Evolutionary conservation across 23 tunicate species (phyloP).

Genomic region (Aplidium turbinatum): DNA sequence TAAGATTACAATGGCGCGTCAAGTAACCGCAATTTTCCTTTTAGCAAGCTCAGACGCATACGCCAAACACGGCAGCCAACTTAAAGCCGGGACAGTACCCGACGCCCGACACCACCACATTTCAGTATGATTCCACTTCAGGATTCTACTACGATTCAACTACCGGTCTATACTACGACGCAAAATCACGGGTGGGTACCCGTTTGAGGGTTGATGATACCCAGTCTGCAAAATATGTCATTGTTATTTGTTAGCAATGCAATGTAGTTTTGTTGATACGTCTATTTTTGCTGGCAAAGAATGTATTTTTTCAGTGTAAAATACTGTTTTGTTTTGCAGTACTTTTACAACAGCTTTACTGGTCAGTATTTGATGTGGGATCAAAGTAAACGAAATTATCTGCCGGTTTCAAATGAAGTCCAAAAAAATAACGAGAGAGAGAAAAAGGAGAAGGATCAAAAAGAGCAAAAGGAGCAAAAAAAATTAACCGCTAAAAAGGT

Average conservation of each 20-base stretch:
- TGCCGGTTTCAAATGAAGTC: constrained; percentile 47
- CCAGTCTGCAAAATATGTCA: constrained; percentile 7
- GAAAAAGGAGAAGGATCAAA: constrained; percentile 50
- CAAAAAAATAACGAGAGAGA: constrained; percentile 20
- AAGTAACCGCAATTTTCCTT: too few relatives aligned
- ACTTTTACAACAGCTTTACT: constrained; percentile 88
- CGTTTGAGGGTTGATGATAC: not conserved
- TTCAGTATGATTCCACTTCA: constrained; percentile 73
- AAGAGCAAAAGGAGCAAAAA: constrained; percentile 47
- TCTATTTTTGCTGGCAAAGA: too few relatives aligned
- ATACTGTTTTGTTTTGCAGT: constrained; percentile 56
- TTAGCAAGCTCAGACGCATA: too few relatives aligned
- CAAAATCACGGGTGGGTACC: constrained; percentile 64
- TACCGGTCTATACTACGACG: constrained; percentile 81
- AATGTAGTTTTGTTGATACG: too few relatives aligned
- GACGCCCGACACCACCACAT: constrained; percentile 73
- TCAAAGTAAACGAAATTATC: constrained; percentile 50
- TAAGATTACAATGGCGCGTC: too few relatives aligned
- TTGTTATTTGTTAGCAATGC: too few relatives aligned
- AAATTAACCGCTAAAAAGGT: constrained; percentile 77
- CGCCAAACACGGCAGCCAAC: too few relatives aligned
- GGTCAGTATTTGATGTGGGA: constrained; percentile 88
- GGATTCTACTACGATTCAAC: constrained; percentile 81
- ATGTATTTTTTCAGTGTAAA: not conserved
- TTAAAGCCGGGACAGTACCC: constrained; percentile 66